phyloP scores from a whole-genome alignment of 2,113 vertebrate species.

The Apteryx owenii region DNA sequence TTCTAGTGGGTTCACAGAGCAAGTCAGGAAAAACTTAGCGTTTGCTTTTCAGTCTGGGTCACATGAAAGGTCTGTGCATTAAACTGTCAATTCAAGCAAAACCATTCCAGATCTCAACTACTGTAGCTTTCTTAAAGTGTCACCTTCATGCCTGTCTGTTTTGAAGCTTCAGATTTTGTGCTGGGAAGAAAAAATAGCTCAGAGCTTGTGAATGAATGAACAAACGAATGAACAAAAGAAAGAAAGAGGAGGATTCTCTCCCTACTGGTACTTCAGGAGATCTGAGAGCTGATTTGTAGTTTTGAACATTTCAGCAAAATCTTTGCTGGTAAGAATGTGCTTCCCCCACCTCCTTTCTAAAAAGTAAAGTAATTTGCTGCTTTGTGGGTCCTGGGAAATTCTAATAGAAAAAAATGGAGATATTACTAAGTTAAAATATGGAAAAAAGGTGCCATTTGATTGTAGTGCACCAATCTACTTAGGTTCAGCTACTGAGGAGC shows the following conservation, averaged over 20 bases:
- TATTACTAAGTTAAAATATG: constrained; percentile 1
- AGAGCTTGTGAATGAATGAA: not conserved
- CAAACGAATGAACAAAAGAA: not conserved
- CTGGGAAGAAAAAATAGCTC: not conserved
- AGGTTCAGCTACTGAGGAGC: not conserved
- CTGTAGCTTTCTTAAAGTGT: constrained; percentile 27
- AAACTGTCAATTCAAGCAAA: constrained; percentile 40
- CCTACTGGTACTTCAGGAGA: not conserved
- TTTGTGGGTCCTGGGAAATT: not conserved
- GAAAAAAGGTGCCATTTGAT: not conserved
- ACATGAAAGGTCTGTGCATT: constrained; percentile 2
- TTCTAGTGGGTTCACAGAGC: not conserved
- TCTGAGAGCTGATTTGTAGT: not conserved
- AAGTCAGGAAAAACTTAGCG: not conserved
- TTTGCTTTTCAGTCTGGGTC: constrained; percentile 37
- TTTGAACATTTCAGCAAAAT: not conserved
- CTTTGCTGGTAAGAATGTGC: not conserved
- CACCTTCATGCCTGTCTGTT: constrained; percentile 64
- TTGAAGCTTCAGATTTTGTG: not conserved
- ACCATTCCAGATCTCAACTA: not conserved
- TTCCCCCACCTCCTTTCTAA: not conserved
- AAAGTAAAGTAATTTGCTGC: not conserved
- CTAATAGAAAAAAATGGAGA: constrained; percentile 17
- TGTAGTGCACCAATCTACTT: not conserved
- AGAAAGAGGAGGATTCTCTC: not conserved